phyloP scores from a whole-genome alignment of 2,113 vertebrate species.

The Podarcis cretensis region DNA sequence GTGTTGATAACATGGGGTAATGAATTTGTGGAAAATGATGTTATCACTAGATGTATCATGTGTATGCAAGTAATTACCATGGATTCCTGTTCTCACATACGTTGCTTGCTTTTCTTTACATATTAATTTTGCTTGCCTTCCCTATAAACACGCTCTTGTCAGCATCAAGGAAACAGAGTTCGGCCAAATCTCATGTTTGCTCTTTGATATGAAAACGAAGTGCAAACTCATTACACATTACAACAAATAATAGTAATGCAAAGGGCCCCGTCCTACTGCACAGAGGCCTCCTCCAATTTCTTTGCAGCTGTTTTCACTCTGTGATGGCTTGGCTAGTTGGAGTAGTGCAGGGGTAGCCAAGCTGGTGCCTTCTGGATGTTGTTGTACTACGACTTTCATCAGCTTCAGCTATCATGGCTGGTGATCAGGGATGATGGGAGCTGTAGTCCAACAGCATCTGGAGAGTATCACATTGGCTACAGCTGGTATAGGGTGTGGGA shows the following conservation, averaged over 20 bases:
- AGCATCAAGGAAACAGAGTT: conserved; percentile 12
- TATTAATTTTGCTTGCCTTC: conserved; percentile 22
- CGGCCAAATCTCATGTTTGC: conserved; percentile 9
- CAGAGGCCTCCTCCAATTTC: neutral
- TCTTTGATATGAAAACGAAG: conserved; percentile 13
- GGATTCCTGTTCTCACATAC: neutral
- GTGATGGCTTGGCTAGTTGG: neutral
- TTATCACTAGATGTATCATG: neutral
- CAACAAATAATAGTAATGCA: neutral
- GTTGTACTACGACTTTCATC: no score
- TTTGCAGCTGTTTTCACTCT: neutral
- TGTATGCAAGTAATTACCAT: conserved; percentile 4
- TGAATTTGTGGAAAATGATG: conserved; percentile 9
- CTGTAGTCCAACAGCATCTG: no score
- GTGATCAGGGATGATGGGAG: no score
- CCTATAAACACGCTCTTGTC: conserved; percentile 1
- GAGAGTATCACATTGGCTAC: no score
- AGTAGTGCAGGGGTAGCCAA: no score
- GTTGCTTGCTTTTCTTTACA: neutral
- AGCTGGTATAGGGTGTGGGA: neutral
- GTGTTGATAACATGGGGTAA: neutral
- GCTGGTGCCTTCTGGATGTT: no score
- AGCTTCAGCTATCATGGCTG: no score
- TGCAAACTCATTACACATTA: conserved; percentile 9
- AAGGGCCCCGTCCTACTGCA: neutral